Percentiles rank a stretch among this genome's conserved stretches.
These are phyloP conservation scores for Meloidogyne floridensis DNA, from an alignment of 1,140 invertebrate genomes.

Conservation along the genomic window DNA sequence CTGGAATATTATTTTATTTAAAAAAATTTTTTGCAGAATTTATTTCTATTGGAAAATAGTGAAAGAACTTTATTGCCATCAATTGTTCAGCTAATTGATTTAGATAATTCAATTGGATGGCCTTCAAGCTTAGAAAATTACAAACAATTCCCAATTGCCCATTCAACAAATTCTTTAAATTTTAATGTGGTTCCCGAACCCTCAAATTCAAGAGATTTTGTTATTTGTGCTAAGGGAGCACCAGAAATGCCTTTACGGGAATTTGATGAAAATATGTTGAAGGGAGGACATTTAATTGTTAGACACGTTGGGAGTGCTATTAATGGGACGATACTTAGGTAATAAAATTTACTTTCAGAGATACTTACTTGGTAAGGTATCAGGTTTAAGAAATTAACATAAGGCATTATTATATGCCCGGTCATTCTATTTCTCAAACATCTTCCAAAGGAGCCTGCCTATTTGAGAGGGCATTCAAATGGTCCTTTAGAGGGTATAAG, in stretches of 20 bases:
- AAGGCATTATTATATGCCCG: no score
- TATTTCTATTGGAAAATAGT: conserved; percentile 46
- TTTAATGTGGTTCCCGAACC: conserved; percentile 54
- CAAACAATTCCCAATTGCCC: conserved; percentile 12
- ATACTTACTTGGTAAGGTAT: no score
- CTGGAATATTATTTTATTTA: background rate
- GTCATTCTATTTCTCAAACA: no score
- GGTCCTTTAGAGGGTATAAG: no score
- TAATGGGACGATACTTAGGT: conserved; percentile 8
- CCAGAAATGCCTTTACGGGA: conserved; percentile 48
- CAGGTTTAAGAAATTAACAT: no score
- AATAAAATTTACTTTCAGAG: background rate
- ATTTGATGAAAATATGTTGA: conserved; percentile 55
- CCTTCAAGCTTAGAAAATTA: conserved; percentile 20
- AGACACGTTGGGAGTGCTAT: conserved; percentile 48
- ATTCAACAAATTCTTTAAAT: conserved; percentile 25
- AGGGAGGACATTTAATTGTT: conserved; percentile 48
- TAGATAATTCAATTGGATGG: conserved; percentile 33
- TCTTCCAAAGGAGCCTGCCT: no score
- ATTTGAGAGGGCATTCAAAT: no score
- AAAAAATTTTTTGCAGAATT: background rate
- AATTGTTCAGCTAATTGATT: conserved; percentile 55
- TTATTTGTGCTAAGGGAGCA: conserved; percentile 35
- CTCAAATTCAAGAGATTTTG: conserved; percentile 41
- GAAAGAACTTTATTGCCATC: conserved; percentile 54